Percentiles rank a stretch among this genome's conserved stretches.
phyloP scores from a whole-genome alignment of 2,113 vertebrate species.

The Corythoichthys haematopterus region DNA sequence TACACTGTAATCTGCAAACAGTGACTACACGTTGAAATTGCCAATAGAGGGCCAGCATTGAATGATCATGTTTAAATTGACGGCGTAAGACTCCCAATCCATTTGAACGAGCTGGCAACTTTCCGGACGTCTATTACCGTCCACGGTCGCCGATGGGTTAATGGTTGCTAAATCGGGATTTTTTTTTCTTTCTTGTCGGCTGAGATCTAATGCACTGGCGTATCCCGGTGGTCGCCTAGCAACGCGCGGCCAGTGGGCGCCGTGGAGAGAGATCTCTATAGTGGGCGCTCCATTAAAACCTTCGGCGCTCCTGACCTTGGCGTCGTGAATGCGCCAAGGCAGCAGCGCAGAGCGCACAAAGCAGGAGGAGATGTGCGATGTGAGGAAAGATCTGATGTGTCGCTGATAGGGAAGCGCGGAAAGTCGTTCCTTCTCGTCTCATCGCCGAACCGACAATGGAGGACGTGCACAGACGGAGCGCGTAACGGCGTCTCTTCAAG shows the following conservation, averaged over 20 bases:
- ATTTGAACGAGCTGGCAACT: no score
- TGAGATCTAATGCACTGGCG: constrained; percentile 61
- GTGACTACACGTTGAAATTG: no score
- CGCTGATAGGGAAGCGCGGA: neutral
- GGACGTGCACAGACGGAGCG: constrained; percentile 56
- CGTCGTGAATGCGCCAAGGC: constrained; percentile 73
- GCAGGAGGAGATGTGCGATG: constrained; percentile 45
- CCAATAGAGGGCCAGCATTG: no score
- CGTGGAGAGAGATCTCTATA: constrained; percentile 64
- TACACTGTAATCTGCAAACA: no score
- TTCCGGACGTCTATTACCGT: no score
- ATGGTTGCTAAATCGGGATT: constrained; percentile 63
- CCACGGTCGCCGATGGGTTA: constrained; percentile 14
- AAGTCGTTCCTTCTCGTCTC: neutral
- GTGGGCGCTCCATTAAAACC: constrained; percentile 73
- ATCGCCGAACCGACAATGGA: constrained; percentile 30
- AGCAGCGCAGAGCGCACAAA: constrained; percentile 41
- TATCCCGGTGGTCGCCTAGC: constrained; percentile 72
- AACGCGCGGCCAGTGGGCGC: constrained; percentile 75
- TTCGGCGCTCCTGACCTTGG: constrained; percentile 73
- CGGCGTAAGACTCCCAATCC: no score
- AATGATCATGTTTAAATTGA: no score
- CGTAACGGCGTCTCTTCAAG: constrained; percentile 47
- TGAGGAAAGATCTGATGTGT: neutral
- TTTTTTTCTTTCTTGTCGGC: constrained; percentile 21